Evolutionary conservation across 2,113 vertebrate genomes (phyloP), one percentile per base, ranked within the genome.

Genomic region (Pseudolaguvia tuberculata): DNA sequence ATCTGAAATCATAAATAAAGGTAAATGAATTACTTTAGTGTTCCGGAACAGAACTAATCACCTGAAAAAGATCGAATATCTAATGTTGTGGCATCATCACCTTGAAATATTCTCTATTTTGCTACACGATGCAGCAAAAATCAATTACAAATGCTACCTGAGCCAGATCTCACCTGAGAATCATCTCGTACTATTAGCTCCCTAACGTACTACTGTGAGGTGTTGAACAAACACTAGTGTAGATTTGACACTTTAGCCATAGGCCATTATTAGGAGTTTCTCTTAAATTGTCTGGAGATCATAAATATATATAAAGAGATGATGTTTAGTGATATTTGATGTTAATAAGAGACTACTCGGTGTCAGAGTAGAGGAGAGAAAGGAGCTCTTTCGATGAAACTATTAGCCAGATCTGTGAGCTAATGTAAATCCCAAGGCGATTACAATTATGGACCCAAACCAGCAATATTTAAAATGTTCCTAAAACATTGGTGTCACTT

Each of bases 341-440:
- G 61, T 9, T 18, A 48, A 59, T n/a, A 42, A 29, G 31, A 74
- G 61, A 17, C 31, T 42, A 50, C 66, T 42, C 42, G 25, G 71
- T 35, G 59, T 63, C 58, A 53, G 17, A 63, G 18, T 5, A 31
- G 39, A 45, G 57, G 48, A 67, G 47, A 59, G 39, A 76, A 27
- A 57, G 29, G 52, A 57, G 77, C 48, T 57, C 73, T 78, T 65
- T 78, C 48, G 20, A 77, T 73, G 70, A 75, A 63, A 56, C 42
- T 76, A 79, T 83, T 80, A 84, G 79, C 69, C 42, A 27, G 10
- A 55, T 65, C 72, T 59, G 66, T 80, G 62, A 31, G 76, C 76
- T 89, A 88, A 89, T 85, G 72, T 58, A 72, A 88, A 88, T 86
- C 88, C 86, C 81, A 80, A 86, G 86, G 88, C 81, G 83, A 88